A percentile compares a stretch with the other conserved stretches of the same genome.
Evolutionary conservation across 2,797 vertebrate genomes (phyloP).

Genomic region (Dallia pectoralis): DNA sequence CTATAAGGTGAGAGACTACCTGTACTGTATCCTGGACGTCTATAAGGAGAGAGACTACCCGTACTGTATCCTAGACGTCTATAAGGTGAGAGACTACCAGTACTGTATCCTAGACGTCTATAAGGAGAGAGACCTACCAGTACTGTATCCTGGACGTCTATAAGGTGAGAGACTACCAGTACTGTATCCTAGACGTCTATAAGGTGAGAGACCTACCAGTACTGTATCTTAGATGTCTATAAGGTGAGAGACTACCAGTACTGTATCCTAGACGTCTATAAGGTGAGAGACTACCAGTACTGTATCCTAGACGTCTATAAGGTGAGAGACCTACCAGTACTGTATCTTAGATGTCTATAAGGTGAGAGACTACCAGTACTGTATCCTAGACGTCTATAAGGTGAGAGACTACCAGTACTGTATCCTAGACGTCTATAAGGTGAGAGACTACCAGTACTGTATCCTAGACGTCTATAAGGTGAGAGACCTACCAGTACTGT

Average conservation of each 20-base stretch:
- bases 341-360: too few relatives aligned
- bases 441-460: too few relatives aligned
- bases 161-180: constrained; percentile 64
- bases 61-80: constrained; percentile 95
- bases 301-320: too few relatives aligned
- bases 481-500: too few relatives aligned
- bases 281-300: too few relatives aligned
- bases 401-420: too few relatives aligned
- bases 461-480: too few relatives aligned
- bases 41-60: constrained; percentile 82
- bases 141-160: constrained; percentile 97
- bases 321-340: not conserved
- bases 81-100: constrained; percentile 71
- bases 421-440: too few relatives aligned
- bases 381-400: too few relatives aligned
- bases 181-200: constrained; percentile 86
- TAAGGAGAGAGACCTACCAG: constrained; percentile 82
- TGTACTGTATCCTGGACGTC: constrained; percentile 95
- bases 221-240: constrained; percentile 95
- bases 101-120: constrained; percentile 85
- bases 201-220: constrained; percentile 85
- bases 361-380: too few relatives aligned
- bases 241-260: constrained; percentile 64
- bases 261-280: constrained; percentile 87
- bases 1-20: constrained; percentile 99